These are phyloP conservation scores for Halictus ligatus DNA, from an alignment of 2,888 invertebrate species.

Conservation along the genomic window DNA sequence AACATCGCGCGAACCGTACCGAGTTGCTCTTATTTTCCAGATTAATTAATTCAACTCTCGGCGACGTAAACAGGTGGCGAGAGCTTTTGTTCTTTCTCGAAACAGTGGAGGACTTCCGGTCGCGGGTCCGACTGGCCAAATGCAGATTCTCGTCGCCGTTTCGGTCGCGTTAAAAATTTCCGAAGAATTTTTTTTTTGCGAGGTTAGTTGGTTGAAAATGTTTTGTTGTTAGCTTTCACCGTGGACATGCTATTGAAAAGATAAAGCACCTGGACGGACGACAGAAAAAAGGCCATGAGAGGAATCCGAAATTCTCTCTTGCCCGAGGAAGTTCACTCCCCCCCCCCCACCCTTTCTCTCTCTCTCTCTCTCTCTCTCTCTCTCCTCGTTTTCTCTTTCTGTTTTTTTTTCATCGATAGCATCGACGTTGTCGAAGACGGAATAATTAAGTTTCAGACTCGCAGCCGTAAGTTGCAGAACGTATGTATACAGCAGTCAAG, in stretches of 20 bases:
- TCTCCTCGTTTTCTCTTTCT: not conserved
- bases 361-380: not conserved
- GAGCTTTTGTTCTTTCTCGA: not conserved
- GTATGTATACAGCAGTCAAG: conserved; percentile 30
- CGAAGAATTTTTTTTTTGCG: not conserved
- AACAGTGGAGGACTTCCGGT: not conserved
- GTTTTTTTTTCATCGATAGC: conserved; percentile 7
- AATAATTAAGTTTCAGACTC: conserved; percentile 28
- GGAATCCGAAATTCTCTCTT: conserved; percentile 26
- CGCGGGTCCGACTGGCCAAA: conserved; percentile 27
- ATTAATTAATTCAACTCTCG: not conserved
- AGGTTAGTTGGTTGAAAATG: conserved; percentile 20
- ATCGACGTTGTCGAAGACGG: conserved; percentile 9
- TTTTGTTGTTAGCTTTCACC: conserved; percentile 34
- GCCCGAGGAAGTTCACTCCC: conserved; percentile 1
- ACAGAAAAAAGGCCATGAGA: not conserved
- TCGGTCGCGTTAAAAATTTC: conserved; percentile 13
- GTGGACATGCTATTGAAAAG: not conserved
- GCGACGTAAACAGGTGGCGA: not conserved
- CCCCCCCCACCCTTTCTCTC: no score
- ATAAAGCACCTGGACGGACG: no score
- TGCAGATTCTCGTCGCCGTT: conserved; percentile 14
- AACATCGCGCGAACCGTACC: not conserved
- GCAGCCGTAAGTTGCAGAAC: not conserved
- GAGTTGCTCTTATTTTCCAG: not conserved